Evolutionary conservation across 2,113 vertebrate species (phyloP), one percentile per base, ranked within the genome.

Genomic region (Lathamus discolor): DNA sequence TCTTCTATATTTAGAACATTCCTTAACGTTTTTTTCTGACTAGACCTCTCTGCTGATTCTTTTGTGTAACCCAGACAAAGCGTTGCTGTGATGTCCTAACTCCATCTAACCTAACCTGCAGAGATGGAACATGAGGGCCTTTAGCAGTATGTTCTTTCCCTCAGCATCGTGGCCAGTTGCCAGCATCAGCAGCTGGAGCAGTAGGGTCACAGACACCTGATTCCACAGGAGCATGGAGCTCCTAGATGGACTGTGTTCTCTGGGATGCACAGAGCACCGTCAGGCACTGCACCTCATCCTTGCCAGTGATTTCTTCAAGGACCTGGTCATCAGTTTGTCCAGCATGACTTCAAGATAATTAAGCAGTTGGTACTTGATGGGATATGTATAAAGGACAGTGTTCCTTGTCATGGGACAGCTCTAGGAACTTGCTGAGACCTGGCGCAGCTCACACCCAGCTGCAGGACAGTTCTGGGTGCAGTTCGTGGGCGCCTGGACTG

Each of bases 191-290:
- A 33, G 31, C 49, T 49, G 31, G 63, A 80, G 80, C 59, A 68
- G 49, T 0, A n/a, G n/a, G 28, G 63, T 68, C 41, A 2, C 4
- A 17, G 48, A 5, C 6, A 37, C 9, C 7, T 27, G 39, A 25
- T 87, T n/a, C 69, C 24, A 72, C 62, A 48, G 63, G 39, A 57
- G 19, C 41, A 5, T 0, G 1, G 29, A 59, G 19, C 39, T 82
- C 18, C 51, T 37, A 0, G 0, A 0, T 7, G 9, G 28, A 4
- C 9, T 46, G 41, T 35, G 2, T 55, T 73, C 43, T 35, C 24
- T 19, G 51, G 57, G 55, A 37, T 28, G 29, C 35, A 16, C 4
- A 23, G 24, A 55, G 27, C 46, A 37, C 51, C 13, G 12, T 6
- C 54, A 33, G 39, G 67, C 37, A 20, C 62, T 27, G 31, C 10